These are phyloP conservation scores for Mionectes olivaceus DNA, from an alignment of 2,797 vertebrate genomes.

Conservation along the genomic window DNA sequence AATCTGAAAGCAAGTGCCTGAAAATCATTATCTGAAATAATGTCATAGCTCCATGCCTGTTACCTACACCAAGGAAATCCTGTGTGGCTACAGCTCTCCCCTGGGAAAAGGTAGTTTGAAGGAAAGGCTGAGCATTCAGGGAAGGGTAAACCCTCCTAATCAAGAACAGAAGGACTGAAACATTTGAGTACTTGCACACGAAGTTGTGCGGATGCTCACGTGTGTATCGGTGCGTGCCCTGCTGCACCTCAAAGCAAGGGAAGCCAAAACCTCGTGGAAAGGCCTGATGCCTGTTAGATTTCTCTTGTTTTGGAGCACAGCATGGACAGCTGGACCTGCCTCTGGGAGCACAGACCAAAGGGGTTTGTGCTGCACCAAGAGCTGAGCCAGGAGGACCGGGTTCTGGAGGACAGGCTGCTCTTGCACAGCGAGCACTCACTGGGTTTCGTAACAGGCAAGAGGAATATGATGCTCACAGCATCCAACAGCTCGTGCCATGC, in stretches of 20 bases:
- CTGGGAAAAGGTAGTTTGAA: background rate
- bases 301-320: background rate
- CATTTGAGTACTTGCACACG: fast-evolving
- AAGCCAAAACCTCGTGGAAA: background rate
- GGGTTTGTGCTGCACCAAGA: background rate
- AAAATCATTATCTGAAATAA: background rate
- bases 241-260: background rate
- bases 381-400: background rate
- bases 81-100: background rate
- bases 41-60: fast-evolving
- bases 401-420: background rate
- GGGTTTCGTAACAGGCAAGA: background rate
- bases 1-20: fast-evolving
- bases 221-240: background rate
- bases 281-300: background rate
- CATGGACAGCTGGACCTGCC: background rate
- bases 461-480: background rate
- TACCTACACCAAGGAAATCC: background rate
- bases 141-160: background rate
- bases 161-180: background rate
- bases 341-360: fast-evolving
- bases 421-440: fast-evolving
- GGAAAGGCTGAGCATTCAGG: background rate
- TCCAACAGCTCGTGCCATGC: fast-evolving
- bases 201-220: background rate